These are phyloP conservation scores for Brenthis ino DNA, from an alignment of 2,888 invertebrate species.

Conservation along the genomic window DNA sequence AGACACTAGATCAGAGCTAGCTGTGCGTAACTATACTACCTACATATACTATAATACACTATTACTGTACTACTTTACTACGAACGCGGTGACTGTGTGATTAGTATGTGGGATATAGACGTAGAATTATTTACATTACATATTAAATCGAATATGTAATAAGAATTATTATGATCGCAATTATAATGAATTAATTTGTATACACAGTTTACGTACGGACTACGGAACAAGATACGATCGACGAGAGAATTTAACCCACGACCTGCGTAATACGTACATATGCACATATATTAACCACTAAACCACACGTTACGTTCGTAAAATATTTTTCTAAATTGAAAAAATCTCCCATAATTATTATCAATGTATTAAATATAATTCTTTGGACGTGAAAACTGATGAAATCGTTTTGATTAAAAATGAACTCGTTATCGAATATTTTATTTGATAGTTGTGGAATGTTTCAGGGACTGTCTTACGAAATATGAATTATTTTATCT, in stretches of 20 bases:
- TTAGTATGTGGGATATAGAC: neutral
- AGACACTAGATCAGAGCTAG: conserved; percentile 34
- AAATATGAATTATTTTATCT: conserved; percentile 30
- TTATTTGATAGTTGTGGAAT: conserved; percentile 18
- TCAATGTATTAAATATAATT: neutral
- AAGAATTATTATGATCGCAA: too few relatives aligned
- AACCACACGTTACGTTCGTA: too few relatives aligned
- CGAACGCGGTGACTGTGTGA: neutral
- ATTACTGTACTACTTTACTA: conserved; percentile 1
- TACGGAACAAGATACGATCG: too few relatives aligned
- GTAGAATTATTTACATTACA: too few relatives aligned
- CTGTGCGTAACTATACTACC: conserved; percentile 44
- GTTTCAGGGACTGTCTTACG: conserved; percentile 31
- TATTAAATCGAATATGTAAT: too few relatives aligned
- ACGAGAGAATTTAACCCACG: too few relatives aligned
- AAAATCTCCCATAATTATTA: too few relatives aligned
- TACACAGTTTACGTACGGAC: too few relatives aligned
- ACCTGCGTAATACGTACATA: too few relatives aligned
- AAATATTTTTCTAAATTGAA: too few relatives aligned
- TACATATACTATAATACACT: neutral
- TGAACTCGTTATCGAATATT: conserved; percentile 6
- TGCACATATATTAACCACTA: too few relatives aligned
- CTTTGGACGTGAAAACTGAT: neutral
- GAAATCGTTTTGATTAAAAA: conserved; percentile 11
- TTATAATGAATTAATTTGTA: too few relatives aligned